Base-by-base conservation (phyloP, 2,888 invertebrate genomes). In the Pecten maximus region DNA sequence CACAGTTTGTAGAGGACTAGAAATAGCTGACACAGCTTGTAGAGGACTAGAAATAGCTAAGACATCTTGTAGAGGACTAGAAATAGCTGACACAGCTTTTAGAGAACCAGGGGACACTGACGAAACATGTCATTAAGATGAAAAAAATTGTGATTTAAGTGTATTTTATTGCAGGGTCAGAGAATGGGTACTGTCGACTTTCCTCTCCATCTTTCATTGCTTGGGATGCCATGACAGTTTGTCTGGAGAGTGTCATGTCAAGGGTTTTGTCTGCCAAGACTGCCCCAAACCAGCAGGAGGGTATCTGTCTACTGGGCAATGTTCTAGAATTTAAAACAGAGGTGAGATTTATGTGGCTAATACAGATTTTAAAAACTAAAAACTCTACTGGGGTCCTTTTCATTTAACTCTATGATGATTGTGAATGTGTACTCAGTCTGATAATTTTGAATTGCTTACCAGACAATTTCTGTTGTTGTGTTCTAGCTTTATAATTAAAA, bases 231-330 rank as follows among this genome's bases (percentile, higher is more conserved):
- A 93, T 97, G 90, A 94, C 96, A 2, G 94, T 96, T 87, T 96
- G 97, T 90, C 94, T 99, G 90, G 99, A 99, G 96, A 98, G 98
- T 93, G 98, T 99, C 0, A 97, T 99, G 89, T 98, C 98, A 89
- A 98, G 98, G 90, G 98, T 98, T 91, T 91, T 94, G 16, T 97
- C 98, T 91, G 98, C 98, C n/a, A 93, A 94, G 89, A 91, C 28
- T 23, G 93, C 94, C 44, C 98, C 91, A 28, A 97, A 98, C 90
- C 98, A 98, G 23, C 97, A 98, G 89, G 97, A 98, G 40, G 99
- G 99, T 0, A 97, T 99, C 91, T 97, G 98, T 92, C 97, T 99
- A 89, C 97, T 99, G 91, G 98, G 98, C 96, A 97, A 98, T 94
- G 98, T 98, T 96, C 97, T 99, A 90, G 97, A 97, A 48, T 98